Evolutionary conservation across 2,888 invertebrate genomes (phyloP).

Genomic region (Oscheius sp.): DNA sequence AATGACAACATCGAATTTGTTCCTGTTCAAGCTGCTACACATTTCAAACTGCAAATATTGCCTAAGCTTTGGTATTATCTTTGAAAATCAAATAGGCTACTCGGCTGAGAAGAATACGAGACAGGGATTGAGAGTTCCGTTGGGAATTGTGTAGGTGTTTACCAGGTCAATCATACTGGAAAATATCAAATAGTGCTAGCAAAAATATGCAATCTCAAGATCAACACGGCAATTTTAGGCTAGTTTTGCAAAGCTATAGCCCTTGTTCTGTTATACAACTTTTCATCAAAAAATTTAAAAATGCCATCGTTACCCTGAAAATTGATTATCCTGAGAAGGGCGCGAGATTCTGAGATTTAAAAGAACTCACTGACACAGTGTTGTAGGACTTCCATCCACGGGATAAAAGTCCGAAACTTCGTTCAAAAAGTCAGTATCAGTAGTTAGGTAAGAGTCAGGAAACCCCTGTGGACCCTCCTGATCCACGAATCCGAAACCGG

Average conservation of each 20-base stretch:
- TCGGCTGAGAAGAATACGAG: constrained; percentile 3
- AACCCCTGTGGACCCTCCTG: not conserved
- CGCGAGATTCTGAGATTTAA: no score
- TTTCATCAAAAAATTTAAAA: no score
- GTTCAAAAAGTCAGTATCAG: not conserved
- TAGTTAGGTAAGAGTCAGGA: not conserved
- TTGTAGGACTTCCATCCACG: not conserved
- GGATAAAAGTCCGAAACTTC: not conserved
- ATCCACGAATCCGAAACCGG: not conserved
- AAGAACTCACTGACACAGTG: not conserved
- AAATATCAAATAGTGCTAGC: not conserved
- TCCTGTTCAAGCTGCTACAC: not conserved
- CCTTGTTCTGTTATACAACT: no score
- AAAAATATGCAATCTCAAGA: no score
- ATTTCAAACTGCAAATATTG: not conserved
- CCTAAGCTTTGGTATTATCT: not conserved
- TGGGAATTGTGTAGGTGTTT: not conserved
- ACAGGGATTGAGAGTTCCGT: not conserved
- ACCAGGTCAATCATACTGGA: not conserved
- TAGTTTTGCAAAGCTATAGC: no score
- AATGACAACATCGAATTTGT: not conserved
- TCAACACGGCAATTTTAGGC: no score
- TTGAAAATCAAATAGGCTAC: not conserved
- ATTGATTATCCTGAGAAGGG: no score
- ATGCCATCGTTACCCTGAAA: no score